These are phyloP conservation scores for Glaucopsyche alexis DNA, from an alignment of 2,888 invertebrate genomes.

Conservation along the genomic window DNA sequence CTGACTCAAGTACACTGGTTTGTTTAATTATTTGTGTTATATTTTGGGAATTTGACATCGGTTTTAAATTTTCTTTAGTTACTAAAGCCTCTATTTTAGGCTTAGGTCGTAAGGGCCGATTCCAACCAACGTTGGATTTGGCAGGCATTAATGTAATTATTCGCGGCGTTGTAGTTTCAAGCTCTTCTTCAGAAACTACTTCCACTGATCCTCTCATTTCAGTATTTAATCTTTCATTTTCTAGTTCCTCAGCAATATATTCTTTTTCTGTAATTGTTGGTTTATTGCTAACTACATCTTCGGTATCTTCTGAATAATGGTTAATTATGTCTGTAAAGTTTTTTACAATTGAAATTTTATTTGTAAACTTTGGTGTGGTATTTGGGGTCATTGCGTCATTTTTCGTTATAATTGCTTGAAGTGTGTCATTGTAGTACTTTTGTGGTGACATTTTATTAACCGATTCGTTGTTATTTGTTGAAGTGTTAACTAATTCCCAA, in stretches of 20 bases:
- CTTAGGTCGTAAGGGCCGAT: constrained; percentile 84
- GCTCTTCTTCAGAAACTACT: constrained; percentile 67
- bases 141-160: constrained; percentile 85
- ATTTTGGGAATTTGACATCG: constrained; percentile 39
- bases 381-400: constrained; percentile 72
- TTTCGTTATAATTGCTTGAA: constrained; percentile 82
- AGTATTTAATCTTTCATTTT: constrained; percentile 52
- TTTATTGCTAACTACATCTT: constrained; percentile 37
- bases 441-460: constrained; percentile 67
- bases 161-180: constrained; percentile 63
- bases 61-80: constrained; percentile 50
- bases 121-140: constrained; percentile 88
- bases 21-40: constrained; percentile 35
- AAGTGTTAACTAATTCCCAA: constrained; percentile 82
- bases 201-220: constrained; percentile 70
- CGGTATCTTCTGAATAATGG: constrained; percentile 70
- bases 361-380: constrained; percentile 67
- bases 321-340: constrained; percentile 84
- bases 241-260: constrained; percentile 41
- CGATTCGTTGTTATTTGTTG: constrained; percentile 66
- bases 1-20: constrained; percentile 39
- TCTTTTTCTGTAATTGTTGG: constrained; percentile 41
- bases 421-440: constrained; percentile 81
- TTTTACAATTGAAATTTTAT: constrained; percentile 72
- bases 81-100: constrained; percentile 70